Evolutionary conservation across 2,797 vertebrate genomes (phyloP).

Genomic region (Darevskia nairensis): DNA sequence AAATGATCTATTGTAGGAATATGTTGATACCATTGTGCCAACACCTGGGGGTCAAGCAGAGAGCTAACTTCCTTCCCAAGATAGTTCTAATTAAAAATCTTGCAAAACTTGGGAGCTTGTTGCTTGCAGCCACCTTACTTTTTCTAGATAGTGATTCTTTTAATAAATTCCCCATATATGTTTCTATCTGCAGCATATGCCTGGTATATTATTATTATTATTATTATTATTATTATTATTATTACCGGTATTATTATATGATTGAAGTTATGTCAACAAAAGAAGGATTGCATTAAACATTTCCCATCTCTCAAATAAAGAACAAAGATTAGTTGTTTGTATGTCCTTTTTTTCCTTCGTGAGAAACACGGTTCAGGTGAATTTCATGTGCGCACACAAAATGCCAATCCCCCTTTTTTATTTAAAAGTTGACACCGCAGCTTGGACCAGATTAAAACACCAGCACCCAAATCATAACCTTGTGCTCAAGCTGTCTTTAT

Average conservation of each 20-base stretch:
- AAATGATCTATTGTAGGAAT: background rate
- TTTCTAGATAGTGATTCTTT: background rate
- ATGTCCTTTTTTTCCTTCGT: background rate
- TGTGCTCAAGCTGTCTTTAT: constrained; percentile 14
- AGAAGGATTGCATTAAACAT: background rate
- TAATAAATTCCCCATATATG: background rate
- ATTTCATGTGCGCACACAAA: background rate
- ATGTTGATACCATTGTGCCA: background rate
- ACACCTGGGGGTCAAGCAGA: background rate
- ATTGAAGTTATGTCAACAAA: constrained; percentile 1
- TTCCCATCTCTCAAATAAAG: constrained; percentile 16
- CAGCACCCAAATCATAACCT: background rate
- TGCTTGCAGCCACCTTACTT: background rate
- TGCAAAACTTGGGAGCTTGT: background rate
- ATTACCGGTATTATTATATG: background rate
- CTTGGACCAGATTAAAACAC: background rate
- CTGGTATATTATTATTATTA: too few relatives aligned
- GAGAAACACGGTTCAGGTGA: background rate
- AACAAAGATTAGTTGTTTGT: accelerated
- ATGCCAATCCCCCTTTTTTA: background rate
- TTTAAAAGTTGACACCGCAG: background rate
- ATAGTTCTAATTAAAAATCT: background rate
- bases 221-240: too few relatives aligned
- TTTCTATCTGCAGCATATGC: background rate
- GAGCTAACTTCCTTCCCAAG: background rate